Percentiles rank a stretch among this genome's conserved stretches.
Evolutionary conservation across 2,113 vertebrate genomes (phyloP).

Genomic region (Cyanistes caeruleus): DNA sequence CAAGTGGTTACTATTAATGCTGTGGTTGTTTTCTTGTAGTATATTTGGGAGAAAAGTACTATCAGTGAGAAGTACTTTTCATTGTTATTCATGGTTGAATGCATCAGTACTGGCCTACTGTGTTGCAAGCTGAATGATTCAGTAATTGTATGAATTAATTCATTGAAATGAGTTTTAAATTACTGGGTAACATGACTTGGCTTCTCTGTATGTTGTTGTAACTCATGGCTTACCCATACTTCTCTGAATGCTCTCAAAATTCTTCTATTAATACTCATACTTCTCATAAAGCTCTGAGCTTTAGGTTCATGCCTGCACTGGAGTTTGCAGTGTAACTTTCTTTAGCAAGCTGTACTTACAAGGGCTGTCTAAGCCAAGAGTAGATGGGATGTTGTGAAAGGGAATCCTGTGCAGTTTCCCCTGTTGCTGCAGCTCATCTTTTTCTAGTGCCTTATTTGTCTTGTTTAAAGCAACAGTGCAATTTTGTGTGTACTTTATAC

Average conservation of each 20-base stretch:
- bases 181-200: background rate
- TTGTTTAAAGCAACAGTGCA: background rate
- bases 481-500: background rate
- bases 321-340: background rate
- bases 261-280: background rate
- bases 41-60: background rate
- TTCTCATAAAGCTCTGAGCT: background rate
- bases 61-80: background rate
- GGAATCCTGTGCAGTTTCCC: background rate
- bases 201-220: background rate
- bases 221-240: background rate
- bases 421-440: background rate
- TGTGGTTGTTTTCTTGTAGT: background rate
- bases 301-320: background rate
- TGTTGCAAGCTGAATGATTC: background rate
- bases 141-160: background rate
- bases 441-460: background rate
- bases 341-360: background rate
- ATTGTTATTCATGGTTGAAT: background rate
- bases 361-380: background rate
- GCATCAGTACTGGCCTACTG: background rate
- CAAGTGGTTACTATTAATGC: background rate
- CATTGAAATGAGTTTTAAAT: background rate
- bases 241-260: background rate
- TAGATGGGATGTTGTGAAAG: background rate